Evolutionary conservation across 2,888 invertebrate genomes (phyloP).

Genomic region (Agonopterix heracliana): DNA sequence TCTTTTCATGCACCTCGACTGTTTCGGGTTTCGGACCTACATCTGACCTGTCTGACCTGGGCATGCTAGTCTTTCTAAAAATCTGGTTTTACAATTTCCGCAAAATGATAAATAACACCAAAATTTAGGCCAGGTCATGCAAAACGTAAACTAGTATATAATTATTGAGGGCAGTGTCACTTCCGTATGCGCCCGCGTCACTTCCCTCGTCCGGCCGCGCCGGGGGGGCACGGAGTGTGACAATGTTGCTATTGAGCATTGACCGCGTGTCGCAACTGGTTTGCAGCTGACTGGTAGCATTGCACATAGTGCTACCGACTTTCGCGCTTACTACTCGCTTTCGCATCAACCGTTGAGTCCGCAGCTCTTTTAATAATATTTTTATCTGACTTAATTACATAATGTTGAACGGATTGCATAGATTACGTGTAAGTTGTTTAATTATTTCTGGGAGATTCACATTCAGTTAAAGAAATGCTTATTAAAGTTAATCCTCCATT

Average conservation of each 20-base stretch:
- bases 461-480: too few relatives aligned
- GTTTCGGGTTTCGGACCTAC: too few relatives aligned
- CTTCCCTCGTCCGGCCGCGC: neutral
- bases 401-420: conserved; percentile 4
- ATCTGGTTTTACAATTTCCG: neutral
- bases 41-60: too few relatives aligned
- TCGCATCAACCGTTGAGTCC: neutral
- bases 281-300: neutral
- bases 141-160: neutral
- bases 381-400: neutral
- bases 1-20: too few relatives aligned
- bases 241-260: neutral
- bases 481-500: too few relatives aligned
- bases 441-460: too few relatives aligned
- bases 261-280: neutral
- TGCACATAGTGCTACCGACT: neutral
- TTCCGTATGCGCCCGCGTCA: neutral
- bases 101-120: neutral
- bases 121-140: neutral
- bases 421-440: conserved; percentile 16
- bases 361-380: neutral
- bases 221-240: too few relatives aligned
- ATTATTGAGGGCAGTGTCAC: neutral
- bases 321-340: neutral
- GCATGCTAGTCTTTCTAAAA: too few relatives aligned